These are phyloP conservation scores for Drosophila recens DNA, from an alignment of 2,888 invertebrate genomes.

Conservation along the genomic window DNA sequence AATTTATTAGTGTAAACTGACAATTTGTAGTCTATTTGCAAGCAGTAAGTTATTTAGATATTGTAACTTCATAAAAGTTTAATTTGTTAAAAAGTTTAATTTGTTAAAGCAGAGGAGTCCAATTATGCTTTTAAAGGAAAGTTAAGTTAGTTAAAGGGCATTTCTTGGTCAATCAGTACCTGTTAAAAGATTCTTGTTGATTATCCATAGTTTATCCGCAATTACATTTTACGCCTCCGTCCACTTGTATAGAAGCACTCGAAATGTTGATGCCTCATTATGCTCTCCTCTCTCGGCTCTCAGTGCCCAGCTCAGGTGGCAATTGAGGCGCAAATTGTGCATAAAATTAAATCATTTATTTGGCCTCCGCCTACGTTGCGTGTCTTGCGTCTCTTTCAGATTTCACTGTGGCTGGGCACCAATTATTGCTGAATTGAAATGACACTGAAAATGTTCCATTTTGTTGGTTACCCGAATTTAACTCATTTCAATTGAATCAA, in stretches of 20 bases:
- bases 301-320: conserved; percentile 43
- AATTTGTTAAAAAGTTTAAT: neutral
- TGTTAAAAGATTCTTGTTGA: conserved; percentile 6
- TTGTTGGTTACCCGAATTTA: conserved; percentile 64
- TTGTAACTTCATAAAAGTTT: neutral
- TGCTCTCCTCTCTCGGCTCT: conserved; percentile 34
- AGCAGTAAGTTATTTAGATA: neutral
- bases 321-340: conserved; percentile 50
- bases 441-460: conserved; percentile 58
- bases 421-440: conserved; percentile 62
- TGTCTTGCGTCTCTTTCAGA: neutral
- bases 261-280: conserved; percentile 52
- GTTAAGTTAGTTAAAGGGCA: conserved; percentile 14
- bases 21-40: neutral
- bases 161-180: conserved; percentile 4
- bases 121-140: neutral
- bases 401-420: neutral
- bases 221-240: conserved; percentile 42
- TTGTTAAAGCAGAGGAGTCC: too few relatives aligned
- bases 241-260: conserved; percentile 50
- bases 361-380: conserved; percentile 32
- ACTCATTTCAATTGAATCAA: conserved; percentile 64
- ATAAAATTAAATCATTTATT: conserved; percentile 32
- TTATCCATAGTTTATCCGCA: conserved; percentile 27
- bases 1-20: too few relatives aligned